phyloP scores from a whole-genome alignment of 2,888 invertebrate genomes.

The Ennomos erosarius region DNA sequence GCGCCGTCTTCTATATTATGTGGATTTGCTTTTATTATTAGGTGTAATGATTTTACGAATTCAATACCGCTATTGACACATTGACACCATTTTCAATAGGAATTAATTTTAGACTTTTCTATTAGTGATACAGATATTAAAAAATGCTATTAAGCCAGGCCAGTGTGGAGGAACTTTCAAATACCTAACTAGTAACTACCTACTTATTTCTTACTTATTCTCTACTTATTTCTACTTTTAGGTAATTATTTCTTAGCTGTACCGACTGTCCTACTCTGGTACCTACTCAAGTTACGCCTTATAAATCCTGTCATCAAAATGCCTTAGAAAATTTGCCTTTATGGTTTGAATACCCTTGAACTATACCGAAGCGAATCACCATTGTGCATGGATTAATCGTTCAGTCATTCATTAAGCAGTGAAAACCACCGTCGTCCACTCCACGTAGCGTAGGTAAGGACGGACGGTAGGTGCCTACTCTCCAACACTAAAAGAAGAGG shows the following conservation, averaged over 20 bases:
- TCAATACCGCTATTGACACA: constrained; percentile 42
- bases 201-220: too few species aligned
- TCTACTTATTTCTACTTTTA: too few species aligned
- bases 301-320: constrained; percentile 21
- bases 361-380: constrained; percentile 27
- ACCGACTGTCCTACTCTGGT: too few species aligned
- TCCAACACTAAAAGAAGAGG: too few species aligned
- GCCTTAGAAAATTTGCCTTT: constrained; percentile 15
- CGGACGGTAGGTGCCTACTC: too few species aligned
- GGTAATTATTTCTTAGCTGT: too few species aligned
- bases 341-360: constrained; percentile 33
- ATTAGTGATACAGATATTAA: too few species aligned
- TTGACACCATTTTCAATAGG: constrained; percentile 38
- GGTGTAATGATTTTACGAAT: constrained; percentile 29
- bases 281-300: not conserved
- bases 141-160: too few species aligned
- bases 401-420: constrained; percentile 15
- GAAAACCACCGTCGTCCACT: constrained; percentile 5
- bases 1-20: constrained; percentile 50
- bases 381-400: constrained; percentile 24
- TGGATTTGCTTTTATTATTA: constrained; percentile 26
- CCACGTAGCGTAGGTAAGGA: too few species aligned
- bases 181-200: not conserved
- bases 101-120: constrained; percentile 6
- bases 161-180: not conserved